Conservation (phyloP, 2,797 vertebrate genomes). For the Adelosebastes latens region DNA sequence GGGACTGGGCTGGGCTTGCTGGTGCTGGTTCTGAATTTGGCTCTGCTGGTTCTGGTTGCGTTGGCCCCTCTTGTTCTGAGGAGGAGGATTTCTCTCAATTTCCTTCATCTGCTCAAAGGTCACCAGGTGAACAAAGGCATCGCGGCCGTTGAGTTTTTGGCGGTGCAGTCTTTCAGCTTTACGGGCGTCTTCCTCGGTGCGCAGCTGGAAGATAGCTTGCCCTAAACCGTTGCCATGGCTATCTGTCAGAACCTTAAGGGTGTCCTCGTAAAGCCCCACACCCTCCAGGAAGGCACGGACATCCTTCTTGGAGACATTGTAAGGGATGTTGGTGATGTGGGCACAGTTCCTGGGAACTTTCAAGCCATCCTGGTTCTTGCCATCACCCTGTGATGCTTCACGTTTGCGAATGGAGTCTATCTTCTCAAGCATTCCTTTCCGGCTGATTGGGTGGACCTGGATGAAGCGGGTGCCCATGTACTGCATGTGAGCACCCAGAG, state of each 20-base stretch:
- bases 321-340: conserved; percentile 97
- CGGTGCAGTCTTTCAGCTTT: conserved; percentile 96
- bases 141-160: conserved; percentile 96
- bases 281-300: conserved; percentile 95
- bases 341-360: conserved; percentile 88
- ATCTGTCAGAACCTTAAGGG: conserved; percentile 93
- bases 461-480: conserved; percentile 99
- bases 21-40: conserved; percentile 76
- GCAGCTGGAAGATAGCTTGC: conserved; percentile 95
- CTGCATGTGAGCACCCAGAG: conserved; percentile 95
- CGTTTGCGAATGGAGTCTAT: conserved; percentile 95
- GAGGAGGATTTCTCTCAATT: conserved; percentile 93
- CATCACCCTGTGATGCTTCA: conserved; percentile 87
- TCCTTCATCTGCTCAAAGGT: conserved; percentile 96
- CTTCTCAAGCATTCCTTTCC: conserved; percentile 97
- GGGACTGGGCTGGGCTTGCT: conserved; percentile 72
- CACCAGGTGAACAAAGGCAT: conserved; percentile 95
- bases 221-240: conserved; percentile 94
- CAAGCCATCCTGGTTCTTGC: conserved; percentile 87
- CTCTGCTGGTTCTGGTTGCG: conserved; percentile 86
- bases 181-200: conserved; percentile 94
- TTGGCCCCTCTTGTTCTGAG: conserved; percentile 93
- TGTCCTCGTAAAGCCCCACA: conserved; percentile 92
- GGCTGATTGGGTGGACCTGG: conserved; percentile 96
- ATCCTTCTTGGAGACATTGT: conserved; percentile 96